Conservation (phyloP, 2,888 invertebrate species). For the Cerastis leucographa region DNA sequence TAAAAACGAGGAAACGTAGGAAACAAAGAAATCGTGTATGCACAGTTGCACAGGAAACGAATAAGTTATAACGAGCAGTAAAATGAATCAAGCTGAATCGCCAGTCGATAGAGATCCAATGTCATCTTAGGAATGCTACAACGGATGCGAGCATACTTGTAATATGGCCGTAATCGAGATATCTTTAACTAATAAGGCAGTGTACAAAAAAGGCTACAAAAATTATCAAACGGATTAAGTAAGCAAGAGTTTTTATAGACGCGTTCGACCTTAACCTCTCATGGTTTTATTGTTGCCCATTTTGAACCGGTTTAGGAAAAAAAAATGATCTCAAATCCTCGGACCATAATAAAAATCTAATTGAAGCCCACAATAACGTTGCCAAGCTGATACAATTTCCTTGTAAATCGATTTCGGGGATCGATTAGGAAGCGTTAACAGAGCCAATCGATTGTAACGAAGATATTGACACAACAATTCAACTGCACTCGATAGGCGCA, state of each 20-base stretch:
- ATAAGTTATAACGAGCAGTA: slow-evolving; percentile 22
- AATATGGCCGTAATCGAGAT: slow-evolving; percentile 36
- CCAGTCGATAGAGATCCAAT: slow-evolving; percentile 46
- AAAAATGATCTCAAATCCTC: slow-evolving; percentile 22
- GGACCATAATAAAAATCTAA: slow-evolving; percentile 20
- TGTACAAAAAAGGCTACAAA: slow-evolving; percentile 29
- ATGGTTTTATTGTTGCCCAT: slow-evolving; percentile 30
- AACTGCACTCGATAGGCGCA: slow-evolving; percentile 49
- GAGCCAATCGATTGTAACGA: slow-evolving; percentile 57
- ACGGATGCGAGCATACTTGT: slow-evolving; percentile 41
- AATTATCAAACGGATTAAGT: slow-evolving; percentile 31
- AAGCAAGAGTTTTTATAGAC: slow-evolving; percentile 30
- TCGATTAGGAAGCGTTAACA: slow-evolving; percentile 58
- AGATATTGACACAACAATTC: slow-evolving; percentile 58
- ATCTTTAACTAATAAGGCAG: slow-evolving; percentile 34
- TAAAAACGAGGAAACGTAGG: slow-evolving; percentile 20
- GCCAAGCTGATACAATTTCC: slow-evolving; percentile 36
- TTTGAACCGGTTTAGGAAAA: slow-evolving; percentile 27
- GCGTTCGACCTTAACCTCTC: slow-evolving; percentile 48
- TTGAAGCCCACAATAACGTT: slow-evolving; percentile 19
- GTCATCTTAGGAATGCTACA: slow-evolving; percentile 52
- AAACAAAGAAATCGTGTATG: slow-evolving; percentile 38
- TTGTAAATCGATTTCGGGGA: slow-evolving; percentile 48
- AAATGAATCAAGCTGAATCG: slow-evolving; percentile 36
- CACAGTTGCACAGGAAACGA: slow-evolving; percentile 35